These are phyloP conservation scores for Lepidurus packardi DNA, from an alignment of 1,140 invertebrate genomes.

Conservation along the genomic window DNA sequence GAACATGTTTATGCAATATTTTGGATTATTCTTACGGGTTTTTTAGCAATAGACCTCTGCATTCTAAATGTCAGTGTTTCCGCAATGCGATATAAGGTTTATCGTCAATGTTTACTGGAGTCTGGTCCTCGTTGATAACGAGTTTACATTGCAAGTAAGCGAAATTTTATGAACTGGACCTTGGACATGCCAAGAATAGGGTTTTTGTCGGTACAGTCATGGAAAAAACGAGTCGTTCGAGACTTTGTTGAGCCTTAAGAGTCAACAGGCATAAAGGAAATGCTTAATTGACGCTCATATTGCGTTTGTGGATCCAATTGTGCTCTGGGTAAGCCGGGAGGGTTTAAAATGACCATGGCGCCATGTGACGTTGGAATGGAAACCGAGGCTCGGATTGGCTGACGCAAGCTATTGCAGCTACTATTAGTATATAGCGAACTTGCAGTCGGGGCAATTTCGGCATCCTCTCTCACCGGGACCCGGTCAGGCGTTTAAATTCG, in stretches of 20 bases:
- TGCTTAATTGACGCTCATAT: slow-evolving; percentile 4
- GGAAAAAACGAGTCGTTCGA: not conserved
- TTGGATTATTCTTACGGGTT: not conserved
- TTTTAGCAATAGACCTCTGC: slow-evolving; percentile 1
- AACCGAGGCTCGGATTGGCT: not conserved
- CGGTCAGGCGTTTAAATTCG: not conserved
- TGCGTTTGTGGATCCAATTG: not conserved
- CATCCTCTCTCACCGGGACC: not conserved
- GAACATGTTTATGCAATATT: not conserved
- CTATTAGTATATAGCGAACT: not conserved
- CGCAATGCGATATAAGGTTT: not conserved
- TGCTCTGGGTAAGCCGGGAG: not conserved
- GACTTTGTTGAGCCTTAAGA: not conserved
- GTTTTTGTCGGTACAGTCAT: not conserved
- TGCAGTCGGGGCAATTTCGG: not conserved
- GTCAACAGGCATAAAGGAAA: not conserved
- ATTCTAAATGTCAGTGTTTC: not conserved
- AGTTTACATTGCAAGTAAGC: not conserved
- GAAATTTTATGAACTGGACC: not conserved
- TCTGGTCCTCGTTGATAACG: not conserved
- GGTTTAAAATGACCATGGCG: slow-evolving; percentile 27
- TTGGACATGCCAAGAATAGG: not conserved
- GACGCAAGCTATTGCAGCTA: not conserved
- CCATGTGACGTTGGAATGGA: slow-evolving; percentile 23
- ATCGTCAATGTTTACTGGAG: not conserved